A percentile compares a stretch with the other conserved stretches of the same genome.
Evolutionary conservation across 2,797 vertebrate genomes (phyloP).

Genomic region (Micromesistius poutassou): DNA sequence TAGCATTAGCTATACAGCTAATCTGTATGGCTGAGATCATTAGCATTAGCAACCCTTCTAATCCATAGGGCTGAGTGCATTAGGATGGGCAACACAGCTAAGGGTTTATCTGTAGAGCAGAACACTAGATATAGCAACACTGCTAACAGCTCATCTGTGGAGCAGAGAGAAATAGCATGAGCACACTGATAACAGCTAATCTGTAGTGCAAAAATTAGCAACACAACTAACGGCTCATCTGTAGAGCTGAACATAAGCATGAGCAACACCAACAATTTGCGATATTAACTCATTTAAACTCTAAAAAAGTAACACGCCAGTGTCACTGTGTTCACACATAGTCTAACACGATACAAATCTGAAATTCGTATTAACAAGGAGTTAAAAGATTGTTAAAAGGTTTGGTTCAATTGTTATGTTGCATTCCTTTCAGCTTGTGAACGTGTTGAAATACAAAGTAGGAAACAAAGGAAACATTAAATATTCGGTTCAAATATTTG

Average conservation of each 20-base stretch:
- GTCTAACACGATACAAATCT: neutral
- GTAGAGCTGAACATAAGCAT: neutral
- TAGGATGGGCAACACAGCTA: neutral
- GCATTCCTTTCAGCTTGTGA: neutral
- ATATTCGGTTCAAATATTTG: neutral
- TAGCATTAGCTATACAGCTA: conserved; percentile 55
- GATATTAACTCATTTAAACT: neutral
- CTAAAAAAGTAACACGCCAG: neutral
- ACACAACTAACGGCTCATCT: neutral
- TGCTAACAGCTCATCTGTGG: neutral
- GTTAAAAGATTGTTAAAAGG: neutral
- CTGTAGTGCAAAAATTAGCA: neutral
- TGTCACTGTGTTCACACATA: neutral
- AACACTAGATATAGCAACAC: neutral
- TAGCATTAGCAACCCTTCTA: neutral
- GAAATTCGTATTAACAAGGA: neutral
- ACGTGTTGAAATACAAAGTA: neutral
- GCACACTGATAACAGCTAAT: neutral
- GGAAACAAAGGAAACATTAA: neutral
- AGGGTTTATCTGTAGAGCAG: neutral
- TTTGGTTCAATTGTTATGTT: neutral
- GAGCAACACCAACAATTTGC: neutral
- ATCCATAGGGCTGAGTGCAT: neutral
- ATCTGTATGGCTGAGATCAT: conserved; percentile 71
- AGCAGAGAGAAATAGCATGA: neutral